phyloP scores from a whole-genome alignment of 1,140 invertebrate species.

The Triops cancriformis region DNA sequence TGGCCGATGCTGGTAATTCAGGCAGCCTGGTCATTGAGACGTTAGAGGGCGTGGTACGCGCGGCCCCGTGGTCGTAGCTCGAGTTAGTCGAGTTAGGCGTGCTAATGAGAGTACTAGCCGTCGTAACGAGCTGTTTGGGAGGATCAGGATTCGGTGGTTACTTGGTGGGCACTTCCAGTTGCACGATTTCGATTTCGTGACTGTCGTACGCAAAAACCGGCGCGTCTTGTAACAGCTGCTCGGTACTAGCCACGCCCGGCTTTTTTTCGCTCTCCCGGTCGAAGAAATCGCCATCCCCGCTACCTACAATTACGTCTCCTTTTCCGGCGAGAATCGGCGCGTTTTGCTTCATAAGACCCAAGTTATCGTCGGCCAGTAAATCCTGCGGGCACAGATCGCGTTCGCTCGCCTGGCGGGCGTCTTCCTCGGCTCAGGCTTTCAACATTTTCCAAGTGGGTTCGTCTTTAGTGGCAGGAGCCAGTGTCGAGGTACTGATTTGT shows the following conservation, averaged over 20 bases:
- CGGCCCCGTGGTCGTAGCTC: too few species aligned
- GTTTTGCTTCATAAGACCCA: neutral
- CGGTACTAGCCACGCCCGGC: neutral
- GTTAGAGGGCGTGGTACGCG: neutral
- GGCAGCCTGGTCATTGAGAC: neutral
- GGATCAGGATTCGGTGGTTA: neutral
- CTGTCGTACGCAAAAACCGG: conserved; percentile 34
- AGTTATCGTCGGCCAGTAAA: neutral
- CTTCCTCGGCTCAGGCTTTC: conserved; percentile 19
- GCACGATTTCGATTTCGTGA: conserved; percentile 44
- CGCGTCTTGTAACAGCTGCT: conserved; percentile 24
- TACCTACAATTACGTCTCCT: neutral
- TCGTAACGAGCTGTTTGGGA: neutral
- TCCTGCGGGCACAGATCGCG: neutral
- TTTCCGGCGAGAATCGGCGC: neutral
- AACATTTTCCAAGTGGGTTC: conserved; percentile 22
- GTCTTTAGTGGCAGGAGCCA: neutral
- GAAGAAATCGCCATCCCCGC: neutral
- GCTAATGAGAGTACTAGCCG: neutral
- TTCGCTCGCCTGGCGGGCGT: neutral
- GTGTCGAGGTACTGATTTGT: neutral
- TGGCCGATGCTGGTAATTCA: neutral
- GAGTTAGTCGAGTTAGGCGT: neutral
- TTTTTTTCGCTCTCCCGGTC: neutral
- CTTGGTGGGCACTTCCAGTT: conserved; percentile 33